Evolutionary conservation across 2,797 vertebrate species (phyloP).

Genomic region (Harpagifer antarcticus): DNA sequence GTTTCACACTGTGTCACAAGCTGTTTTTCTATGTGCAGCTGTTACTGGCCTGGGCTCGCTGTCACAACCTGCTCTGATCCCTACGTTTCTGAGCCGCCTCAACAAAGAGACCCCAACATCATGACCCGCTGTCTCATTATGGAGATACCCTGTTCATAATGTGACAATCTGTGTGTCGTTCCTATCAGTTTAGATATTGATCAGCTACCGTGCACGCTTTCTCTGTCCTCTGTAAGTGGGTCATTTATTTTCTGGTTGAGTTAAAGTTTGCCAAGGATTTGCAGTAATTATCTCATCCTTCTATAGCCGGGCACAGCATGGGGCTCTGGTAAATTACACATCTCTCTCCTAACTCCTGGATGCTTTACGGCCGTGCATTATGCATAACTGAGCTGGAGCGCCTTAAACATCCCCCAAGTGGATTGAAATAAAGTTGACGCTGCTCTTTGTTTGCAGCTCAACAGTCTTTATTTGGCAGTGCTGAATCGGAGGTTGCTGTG

Average conservation of each 20-base stretch:
- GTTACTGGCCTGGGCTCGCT: constrained; percentile 35
- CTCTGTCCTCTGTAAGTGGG: constrained; percentile 82
- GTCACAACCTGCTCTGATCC: constrained; percentile 44
- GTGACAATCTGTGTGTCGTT: constrained; percentile 25
- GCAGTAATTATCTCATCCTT: constrained; percentile 84
- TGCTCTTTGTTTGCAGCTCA: constrained; percentile 86
- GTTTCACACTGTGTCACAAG: constrained; percentile 67
- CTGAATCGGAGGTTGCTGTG: constrained; percentile 84
- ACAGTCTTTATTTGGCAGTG: constrained; percentile 84
- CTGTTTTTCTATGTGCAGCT: constrained; percentile 45
- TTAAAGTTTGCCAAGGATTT: constrained; percentile 85
- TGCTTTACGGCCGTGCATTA: constrained; percentile 85
- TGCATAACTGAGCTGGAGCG: constrained; percentile 82
- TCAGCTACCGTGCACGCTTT: constrained; percentile 57
- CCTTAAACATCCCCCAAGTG: constrained; percentile 86
- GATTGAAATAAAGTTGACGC: constrained; percentile 87
- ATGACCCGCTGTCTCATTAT: constrained; percentile 49
- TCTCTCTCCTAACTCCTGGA: constrained; percentile 83
- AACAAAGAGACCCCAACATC: constrained; percentile 51
- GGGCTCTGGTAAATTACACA: constrained; percentile 85
- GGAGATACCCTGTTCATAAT: constrained; percentile 36
- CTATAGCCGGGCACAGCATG: constrained; percentile 82
- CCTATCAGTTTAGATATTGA: constrained; percentile 67
- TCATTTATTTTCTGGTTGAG: constrained; percentile 84
- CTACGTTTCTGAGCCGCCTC: constrained; percentile 48